Base-by-base conservation (phyloP, 2,888 invertebrate species). In the Pandemis heparana region DNA sequence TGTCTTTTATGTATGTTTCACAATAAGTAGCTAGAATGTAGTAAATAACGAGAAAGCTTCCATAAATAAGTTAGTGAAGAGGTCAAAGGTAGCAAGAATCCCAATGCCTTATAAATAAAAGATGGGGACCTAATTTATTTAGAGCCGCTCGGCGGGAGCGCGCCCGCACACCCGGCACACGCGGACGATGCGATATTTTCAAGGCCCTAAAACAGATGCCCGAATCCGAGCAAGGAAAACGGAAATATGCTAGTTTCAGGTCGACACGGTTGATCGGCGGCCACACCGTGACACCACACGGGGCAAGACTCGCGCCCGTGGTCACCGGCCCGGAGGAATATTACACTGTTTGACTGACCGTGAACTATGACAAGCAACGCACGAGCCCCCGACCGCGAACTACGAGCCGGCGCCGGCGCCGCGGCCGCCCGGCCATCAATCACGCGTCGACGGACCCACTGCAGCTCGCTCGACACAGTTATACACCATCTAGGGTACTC, bases 61-160 rank as follows among this genome's bases (percentile, higher is more conserved):
- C n/a, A 46, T 63, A 48, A 59, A 68, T 73, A 62, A 59, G 56
- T 46, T 48, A 48, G 64, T 68, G 68, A 73, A 41, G 43, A 68
- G 68, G 73, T 73, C 73, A 48, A 63, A 73, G 72, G 72, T 62
- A 56, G 43, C 63, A 46, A 7, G 46, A 61, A 56, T 63, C 67
- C 63, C 68, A 43, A 56, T n/a, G 73, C 41, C 63, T 67, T 61
- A 63, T 73, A 73, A 73, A 73, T 73, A 73, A 68, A 66, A 48
- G 48, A 56, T 48, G 63, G 63, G 59, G 23, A 59, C 73, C 39
- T 68, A 59, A 68, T 73, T 63, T 73, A 73, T 68, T 68, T 48
- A 59, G 63, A 63, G 62, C 16, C 63, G 62, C 53, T 32, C 62
- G 18, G 53, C 63, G 46, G 32, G 38, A 16, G 39, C 66, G 60